These are phyloP conservation scores for Drosophila pseudotalamancana DNA, from an alignment of 2,888 invertebrate species.

Conservation along the genomic window DNA sequence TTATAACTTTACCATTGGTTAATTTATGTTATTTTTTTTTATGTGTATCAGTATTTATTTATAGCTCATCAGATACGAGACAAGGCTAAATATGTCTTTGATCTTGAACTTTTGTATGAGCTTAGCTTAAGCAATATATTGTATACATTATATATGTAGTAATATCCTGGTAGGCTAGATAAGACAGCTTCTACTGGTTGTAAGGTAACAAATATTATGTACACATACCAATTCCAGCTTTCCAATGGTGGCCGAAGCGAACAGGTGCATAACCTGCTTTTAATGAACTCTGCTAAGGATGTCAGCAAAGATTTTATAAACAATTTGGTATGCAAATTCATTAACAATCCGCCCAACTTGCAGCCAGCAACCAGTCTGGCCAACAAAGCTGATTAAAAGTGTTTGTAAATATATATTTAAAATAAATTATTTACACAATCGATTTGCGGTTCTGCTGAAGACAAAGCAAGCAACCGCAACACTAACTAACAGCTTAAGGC, in stretches of 20 bases:
- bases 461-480: constrained; percentile 25
- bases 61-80: background rate
- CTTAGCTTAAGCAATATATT: background rate
- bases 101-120: constrained; percentile 1
- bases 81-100: constrained; percentile 1
- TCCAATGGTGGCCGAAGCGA: background rate
- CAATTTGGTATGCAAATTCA: background rate
- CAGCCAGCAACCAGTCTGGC: background rate
- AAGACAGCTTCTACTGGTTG: background rate
- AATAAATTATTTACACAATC: constrained; percentile 32
- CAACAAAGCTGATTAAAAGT: constrained; percentile 6
- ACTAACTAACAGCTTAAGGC: constrained; percentile 27
- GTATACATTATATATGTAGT: no score
- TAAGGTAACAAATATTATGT: background rate
- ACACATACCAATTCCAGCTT: no score
- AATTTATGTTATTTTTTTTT: background rate
- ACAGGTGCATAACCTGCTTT: background rate
- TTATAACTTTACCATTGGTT: background rate
- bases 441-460: constrained; percentile 31
- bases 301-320: background rate
- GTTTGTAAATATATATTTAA: constrained; percentile 17
- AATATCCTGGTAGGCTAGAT: no score
- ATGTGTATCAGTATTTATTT: background rate
- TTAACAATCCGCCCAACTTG: background rate
- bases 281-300: constrained; percentile 1